These are phyloP conservation scores for Heliconius nattereri DNA, from an alignment of 1,140 invertebrate species.

Conservation along the genomic window DNA sequence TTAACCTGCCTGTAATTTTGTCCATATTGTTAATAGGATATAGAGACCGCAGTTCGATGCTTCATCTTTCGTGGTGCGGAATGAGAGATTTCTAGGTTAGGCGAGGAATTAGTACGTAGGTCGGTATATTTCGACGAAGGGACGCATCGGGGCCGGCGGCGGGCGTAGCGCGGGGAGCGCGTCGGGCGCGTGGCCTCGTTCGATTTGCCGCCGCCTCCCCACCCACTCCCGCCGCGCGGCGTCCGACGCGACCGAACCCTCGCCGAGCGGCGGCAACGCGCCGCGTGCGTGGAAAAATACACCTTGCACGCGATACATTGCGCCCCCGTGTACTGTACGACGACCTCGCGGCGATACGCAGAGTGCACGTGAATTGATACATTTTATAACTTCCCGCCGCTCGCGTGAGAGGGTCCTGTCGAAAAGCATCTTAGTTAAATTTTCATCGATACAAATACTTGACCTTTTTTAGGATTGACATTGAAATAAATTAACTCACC, in stretches of 20 bases:
- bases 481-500: constrained; percentile 47
- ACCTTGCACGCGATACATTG: constrained; percentile 59
- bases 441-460: constrained; percentile 49
- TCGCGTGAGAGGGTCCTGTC: constrained; percentile 49
- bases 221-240: constrained; percentile 45
- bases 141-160: constrained; percentile 52
- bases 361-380: constrained; percentile 46
- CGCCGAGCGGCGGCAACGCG: constrained; percentile 63
- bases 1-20: constrained; percentile 73
- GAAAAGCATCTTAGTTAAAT: constrained; percentile 61
- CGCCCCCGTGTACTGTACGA: constrained; percentile 52
- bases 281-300: constrained; percentile 63
- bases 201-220: constrained; percentile 62
- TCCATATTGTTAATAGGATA: constrained; percentile 78
- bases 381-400: constrained; percentile 53
- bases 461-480: constrained; percentile 49
- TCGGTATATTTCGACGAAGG: constrained; percentile 68
- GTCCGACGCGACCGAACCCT: constrained; percentile 54
- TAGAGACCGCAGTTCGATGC: constrained; percentile 68
- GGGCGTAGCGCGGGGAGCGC: constrained; percentile 40
- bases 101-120: constrained; percentile 71
- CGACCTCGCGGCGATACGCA: background rate
- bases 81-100: constrained; percentile 78
- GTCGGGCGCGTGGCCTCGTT: constrained; percentile 69
- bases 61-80: constrained; percentile 70